phyloP scores from a whole-genome alignment of 2,888 invertebrate species.

The Leptinotarsa tumamoca region DNA sequence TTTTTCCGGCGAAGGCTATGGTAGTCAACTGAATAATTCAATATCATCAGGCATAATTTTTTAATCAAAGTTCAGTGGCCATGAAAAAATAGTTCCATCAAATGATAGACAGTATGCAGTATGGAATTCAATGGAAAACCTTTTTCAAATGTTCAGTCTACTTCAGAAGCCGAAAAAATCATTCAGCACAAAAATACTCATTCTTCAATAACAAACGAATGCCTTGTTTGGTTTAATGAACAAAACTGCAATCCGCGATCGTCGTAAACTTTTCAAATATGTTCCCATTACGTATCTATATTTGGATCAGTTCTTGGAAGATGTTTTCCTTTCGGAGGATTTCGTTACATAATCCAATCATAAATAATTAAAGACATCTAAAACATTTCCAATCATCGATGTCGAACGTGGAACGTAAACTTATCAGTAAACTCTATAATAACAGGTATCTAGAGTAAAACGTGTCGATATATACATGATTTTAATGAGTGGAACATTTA shows the following conservation, averaged over 20 bases:
- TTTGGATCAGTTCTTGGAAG: conserved; percentile 4
- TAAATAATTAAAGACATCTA: conserved; percentile 13
- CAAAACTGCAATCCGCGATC: neutral
- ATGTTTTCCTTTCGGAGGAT: neutral
- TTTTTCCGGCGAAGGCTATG: too few species aligned
- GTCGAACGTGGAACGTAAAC: neutral
- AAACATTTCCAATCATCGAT: conserved; percentile 4
- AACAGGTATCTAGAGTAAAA: conserved; percentile 14
- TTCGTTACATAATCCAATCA: neutral
- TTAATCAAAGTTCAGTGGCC: too few species aligned
- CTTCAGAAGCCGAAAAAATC: too few species aligned
- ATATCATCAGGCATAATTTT: too few species aligned
- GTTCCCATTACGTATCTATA: neutral
- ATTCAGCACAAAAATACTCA: too few species aligned
- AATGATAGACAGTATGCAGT: too few species aligned
- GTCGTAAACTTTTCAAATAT: neutral
- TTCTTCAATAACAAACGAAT: neutral
- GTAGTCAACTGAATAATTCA: too few species aligned
- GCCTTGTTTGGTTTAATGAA: neutral
- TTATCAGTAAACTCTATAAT: conserved; percentile 1
- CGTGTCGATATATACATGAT: conserved; percentile 3
- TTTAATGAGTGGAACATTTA: neutral
- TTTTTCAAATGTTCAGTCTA: too few species aligned
- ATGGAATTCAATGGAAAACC: too few species aligned
- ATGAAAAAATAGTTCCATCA: too few species aligned